Evolutionary conservation across 1,140 invertebrate species (phyloP).

Genomic region (Anthonomus grandis): DNA sequence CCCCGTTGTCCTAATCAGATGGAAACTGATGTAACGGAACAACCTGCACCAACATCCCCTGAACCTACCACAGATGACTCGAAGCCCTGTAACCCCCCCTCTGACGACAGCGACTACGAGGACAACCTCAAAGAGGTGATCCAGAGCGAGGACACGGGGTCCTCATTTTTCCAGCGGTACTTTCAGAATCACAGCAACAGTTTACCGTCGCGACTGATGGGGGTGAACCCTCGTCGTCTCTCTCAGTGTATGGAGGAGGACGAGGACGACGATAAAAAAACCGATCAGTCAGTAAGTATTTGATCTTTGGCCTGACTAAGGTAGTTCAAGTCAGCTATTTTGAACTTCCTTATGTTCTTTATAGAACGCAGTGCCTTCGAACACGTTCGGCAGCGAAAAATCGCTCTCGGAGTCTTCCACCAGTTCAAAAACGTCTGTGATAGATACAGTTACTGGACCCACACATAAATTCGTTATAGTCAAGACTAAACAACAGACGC

Average conservation of each 20-base stretch:
- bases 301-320: background rate
- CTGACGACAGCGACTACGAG: conserved; percentile 60
- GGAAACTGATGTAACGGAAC: conserved; percentile 25
- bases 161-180: conserved; percentile 65
- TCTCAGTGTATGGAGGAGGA: conserved; percentile 80
- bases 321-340: background rate
- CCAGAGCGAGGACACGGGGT: conserved; percentile 16
- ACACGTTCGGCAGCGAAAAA: conserved; percentile 38
- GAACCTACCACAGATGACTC: background rate
- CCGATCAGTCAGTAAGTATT: conserved; percentile 32
- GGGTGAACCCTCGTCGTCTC: conserved; percentile 56
- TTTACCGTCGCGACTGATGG: conserved; percentile 38
- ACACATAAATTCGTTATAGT: conserved; percentile 48
- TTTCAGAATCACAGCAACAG: conserved; percentile 67
- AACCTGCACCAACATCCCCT: background rate
- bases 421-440: conserved; percentile 45
- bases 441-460: conserved; percentile 44
- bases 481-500: conserved; percentile 38
- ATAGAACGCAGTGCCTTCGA: conserved; percentile 25
- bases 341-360: background rate
- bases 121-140: conserved; percentile 50
- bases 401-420: conserved; percentile 44
- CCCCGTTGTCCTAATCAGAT: conserved; percentile 10
- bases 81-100: conserved; percentile 7
- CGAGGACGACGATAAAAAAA: conserved; percentile 66